Evolutionary conservation across 1,140 invertebrate genomes (phyloP), one percentile per base, ranked within the genome.

Genomic region (Drosophila triauraria): DNA sequence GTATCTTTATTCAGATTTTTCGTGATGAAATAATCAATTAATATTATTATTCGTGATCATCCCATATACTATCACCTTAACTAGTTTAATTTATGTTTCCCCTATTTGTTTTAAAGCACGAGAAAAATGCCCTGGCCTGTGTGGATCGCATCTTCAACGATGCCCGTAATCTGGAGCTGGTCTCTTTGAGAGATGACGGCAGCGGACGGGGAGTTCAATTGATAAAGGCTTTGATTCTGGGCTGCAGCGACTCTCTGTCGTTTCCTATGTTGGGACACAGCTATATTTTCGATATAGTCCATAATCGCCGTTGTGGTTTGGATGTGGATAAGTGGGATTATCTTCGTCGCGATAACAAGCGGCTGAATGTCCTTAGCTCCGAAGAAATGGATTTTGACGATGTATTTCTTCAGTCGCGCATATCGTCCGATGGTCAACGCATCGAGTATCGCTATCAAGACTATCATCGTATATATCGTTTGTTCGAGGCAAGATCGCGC

Each of bases 301-400:
- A 94, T 27, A 96, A 96, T 82, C 94, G 94, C 58, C 82, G 93
- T 13, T 95, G 94, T 75, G 94, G 94, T 17, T 93, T 96, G 32
- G 96, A 96, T 93, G 96, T 96, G 6, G 96, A 96, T 88, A 96
- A 96, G 91, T 96, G 94, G 94, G 96, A 96, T 82, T 96, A 96
- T 78, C 93, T 96, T 48, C 90, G 94, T 13, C 92, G 96, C 59
- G 96, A 96, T 83, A 94, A 83, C 43, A 79, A 91, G 47, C 74
- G 75, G 23, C n/a, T 84, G 3, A 40, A 90, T 17, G 3, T 82
- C 5, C 63, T 91, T 0, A 68, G 8, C 27, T 27, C 57, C 13
- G 61, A 76, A 1, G 74, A 91, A 65, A 75, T 91, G 78, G 69
- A 91, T 17, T 86, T 92, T 46, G 68, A 91, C 54, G 67, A 81